Evolutionary conservation across 2,113 vertebrate species (phyloP), one percentile per base, ranked within the genome.

Genomic region (Mastomys natalensis): DNA sequence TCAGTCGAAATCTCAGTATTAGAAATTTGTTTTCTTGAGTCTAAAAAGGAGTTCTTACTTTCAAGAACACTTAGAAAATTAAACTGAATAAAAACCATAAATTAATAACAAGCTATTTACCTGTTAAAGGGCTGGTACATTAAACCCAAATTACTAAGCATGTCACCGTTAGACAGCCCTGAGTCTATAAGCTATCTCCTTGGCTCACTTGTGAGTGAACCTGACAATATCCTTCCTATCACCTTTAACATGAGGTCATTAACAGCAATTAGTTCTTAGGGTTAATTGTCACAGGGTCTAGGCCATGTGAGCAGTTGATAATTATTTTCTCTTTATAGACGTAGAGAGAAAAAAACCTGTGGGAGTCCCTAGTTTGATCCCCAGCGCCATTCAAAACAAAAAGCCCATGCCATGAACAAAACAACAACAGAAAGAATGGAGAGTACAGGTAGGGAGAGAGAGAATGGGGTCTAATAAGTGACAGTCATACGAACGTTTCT

Each of bases 21-120:
- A 93, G 68, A 95, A 53, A 87, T 91, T 48, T 91, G 37, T 92
- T 93, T 95, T 55, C 22, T 96, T 58, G 8, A 7, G 31, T 66
- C 34, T 77, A 90, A 87, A 89, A 96, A 64, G 48, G 31, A 87
- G 37, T 89, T 93, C 95, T 94, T 16, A 80, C 58, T 92, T 95
- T 78, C 24, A 94, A 89, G 76, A 43, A 16, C 13, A 53, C 7
- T 40, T 95, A 72, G 87, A 90, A 87, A 78, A 81, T 94, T 92
- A 82, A 93, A 85, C 51, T 78, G 51, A n/a, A 93, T 93, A 31
- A 89, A 88, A 76, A 9, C 76, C 21, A 81, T 8, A 68, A 60
- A 64, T 76, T 77, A 89, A 73, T 94, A 95, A 90, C 84, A 64
- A 60, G 7, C 24, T 68, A 84, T 58, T 22, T 81, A 81, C 12